Conservation (phyloP, 2,888 invertebrate genomes). For the Crioceris asparagi region DNA sequence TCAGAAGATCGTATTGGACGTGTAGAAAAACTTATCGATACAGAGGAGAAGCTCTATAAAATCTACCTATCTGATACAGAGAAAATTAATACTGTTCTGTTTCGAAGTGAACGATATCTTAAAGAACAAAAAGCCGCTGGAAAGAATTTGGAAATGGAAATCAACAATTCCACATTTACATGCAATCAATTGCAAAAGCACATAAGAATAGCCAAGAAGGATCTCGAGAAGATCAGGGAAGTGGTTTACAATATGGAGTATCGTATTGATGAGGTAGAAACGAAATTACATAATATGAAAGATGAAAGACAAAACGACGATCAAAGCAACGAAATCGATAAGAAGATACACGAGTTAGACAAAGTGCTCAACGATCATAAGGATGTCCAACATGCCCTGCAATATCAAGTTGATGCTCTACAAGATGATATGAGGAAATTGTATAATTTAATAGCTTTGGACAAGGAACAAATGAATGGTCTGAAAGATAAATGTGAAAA, state of each 20-base stretch:
- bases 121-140: conserved; percentile 19
- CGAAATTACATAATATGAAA: conserved; percentile 33
- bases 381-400: conserved; percentile 34
- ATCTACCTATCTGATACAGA: conserved; percentile 20
- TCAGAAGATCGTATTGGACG: conserved; percentile 48
- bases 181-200: conserved; percentile 39
- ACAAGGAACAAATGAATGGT: conserved; percentile 27
- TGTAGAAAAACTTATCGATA: conserved; percentile 49
- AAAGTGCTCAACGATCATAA: conserved; percentile 34
- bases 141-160: conserved; percentile 40
- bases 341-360: conserved; percentile 40
- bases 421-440: conserved; percentile 48
- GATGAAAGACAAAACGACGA: conserved; percentile 29
- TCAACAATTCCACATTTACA: conserved; percentile 43
- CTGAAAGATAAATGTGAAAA: conserved; percentile 44
- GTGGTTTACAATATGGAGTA: conserved; percentile 45
- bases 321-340: conserved; percentile 28
- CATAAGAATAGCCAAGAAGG: conserved; percentile 39
- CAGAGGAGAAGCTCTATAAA: conserved; percentile 37
- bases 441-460: conserved; percentile 38
- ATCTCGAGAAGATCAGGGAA: conserved; percentile 46
- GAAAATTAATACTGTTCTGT: conserved; percentile 19
- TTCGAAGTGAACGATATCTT: conserved; percentile 15
- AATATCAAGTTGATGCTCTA: conserved; percentile 43
- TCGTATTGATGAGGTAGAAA: conserved; percentile 38